phyloP scores from a whole-genome alignment of 92 coral and sea anemone genomes.

The Heteractis magnifica region DNA sequence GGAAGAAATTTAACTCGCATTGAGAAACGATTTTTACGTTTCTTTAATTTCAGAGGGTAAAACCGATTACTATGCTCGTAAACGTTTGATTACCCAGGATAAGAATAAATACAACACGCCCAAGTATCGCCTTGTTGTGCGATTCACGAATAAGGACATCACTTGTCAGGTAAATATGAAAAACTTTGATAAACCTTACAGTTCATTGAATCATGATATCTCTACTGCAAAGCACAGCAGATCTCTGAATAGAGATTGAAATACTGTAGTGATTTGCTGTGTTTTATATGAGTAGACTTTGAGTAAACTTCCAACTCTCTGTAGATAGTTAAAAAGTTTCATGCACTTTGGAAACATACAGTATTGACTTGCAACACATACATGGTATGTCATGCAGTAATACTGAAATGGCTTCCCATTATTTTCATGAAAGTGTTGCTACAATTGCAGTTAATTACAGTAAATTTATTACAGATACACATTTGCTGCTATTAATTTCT shows the following conservation, averaged over 20 bases:
- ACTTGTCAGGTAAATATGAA: slow-evolving; percentile 85
- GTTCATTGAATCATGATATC: background rate
- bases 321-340: background rate
- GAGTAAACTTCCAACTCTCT: background rate
- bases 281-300: background rate
- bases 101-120: slow-evolving; percentile 99
- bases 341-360: background rate
- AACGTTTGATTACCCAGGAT: slow-evolving; percentile 95
- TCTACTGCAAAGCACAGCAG: background rate
- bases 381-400: background rate
- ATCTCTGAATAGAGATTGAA: no score
- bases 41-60: slow-evolving; percentile 77
- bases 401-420: background rate
- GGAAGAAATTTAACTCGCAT: background rate
- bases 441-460: no score
- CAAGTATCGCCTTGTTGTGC: slow-evolving; percentile 95
- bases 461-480: no score
- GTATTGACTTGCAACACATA: background rate
- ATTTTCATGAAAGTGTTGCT: no score
- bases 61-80: slow-evolving; percentile 97
- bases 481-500: no score
- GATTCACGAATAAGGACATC: slow-evolving; percentile 94
- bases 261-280: no score
- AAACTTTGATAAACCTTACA: background rate
- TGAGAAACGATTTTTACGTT: background rate